A percentile compares a stretch with the other conserved stretches of the same genome.
Evolutionary conservation across 2,797 vertebrate genomes (phyloP).

Genomic region (Oryzias dopingdopingensis): DNA sequence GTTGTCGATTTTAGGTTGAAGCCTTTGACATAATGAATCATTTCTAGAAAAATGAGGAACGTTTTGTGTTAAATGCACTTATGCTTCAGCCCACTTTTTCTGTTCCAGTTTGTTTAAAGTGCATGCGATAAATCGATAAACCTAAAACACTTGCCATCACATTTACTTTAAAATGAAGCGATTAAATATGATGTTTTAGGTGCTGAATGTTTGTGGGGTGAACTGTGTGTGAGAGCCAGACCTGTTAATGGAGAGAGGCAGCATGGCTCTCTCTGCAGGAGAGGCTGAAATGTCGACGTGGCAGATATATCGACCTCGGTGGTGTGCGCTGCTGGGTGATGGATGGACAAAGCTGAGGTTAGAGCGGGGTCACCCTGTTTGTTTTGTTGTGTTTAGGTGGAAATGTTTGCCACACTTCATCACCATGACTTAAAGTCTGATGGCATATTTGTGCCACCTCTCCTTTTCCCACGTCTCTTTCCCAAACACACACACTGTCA

Average conservation of each 20-base stretch:
- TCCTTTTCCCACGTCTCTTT: constrained; percentile 8
- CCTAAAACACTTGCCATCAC: not conserved
- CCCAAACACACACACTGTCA: constrained; percentile 9
- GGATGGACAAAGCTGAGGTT: constrained; percentile 70
- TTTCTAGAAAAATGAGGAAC: constrained; percentile 17
- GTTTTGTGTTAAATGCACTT: not conserved
- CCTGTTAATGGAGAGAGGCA: constrained; percentile 55
- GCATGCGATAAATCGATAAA: constrained; percentile 32
- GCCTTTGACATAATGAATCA: constrained; percentile 18
- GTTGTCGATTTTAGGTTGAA: constrained; percentile 8
- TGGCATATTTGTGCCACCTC: constrained; percentile 43
- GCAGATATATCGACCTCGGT: constrained; percentile 38
- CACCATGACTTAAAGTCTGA: constrained; percentile 64
- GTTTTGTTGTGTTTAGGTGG: constrained; percentile 69
- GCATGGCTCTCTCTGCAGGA: constrained; percentile 59
- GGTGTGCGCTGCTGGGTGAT: constrained; percentile 61
- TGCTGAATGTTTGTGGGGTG: constrained; percentile 15
- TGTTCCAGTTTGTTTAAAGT: constrained; percentile 27
- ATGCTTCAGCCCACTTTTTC: constrained; percentile 6
- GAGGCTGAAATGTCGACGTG: constrained; percentile 40
- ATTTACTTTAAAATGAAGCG: constrained; percentile 4
- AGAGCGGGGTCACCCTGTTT: constrained; percentile 72
- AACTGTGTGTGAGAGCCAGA: constrained; percentile 35
- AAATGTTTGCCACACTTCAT: constrained; percentile 74
- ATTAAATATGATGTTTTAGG: constrained; percentile 9